A percentile compares a stretch with the other conserved stretches of the same genome.
Conservation (phyloP, 2,888 invertebrate species). For the Nomada fabriciana region DNA sequence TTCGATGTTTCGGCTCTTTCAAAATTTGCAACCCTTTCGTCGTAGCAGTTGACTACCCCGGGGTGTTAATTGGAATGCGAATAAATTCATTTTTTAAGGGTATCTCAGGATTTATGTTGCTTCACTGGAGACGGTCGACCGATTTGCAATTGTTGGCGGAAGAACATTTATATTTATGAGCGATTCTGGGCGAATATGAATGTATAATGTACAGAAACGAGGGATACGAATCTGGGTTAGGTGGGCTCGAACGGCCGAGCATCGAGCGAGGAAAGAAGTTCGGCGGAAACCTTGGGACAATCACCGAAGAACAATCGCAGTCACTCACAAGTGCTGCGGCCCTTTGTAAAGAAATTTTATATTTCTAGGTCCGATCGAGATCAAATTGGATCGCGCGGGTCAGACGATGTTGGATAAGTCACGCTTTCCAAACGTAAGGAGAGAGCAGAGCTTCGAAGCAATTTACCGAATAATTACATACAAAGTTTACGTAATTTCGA, state of each 20-base stretch:
- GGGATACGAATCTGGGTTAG: constrained; percentile 24
- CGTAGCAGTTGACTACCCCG: no score
- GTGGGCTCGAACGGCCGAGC: constrained; percentile 13
- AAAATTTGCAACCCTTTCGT: no score
- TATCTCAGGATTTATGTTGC: no score
- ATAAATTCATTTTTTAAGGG: no score
- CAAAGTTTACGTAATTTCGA: no score
- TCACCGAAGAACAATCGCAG: constrained; percentile 18
- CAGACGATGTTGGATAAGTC: constrained; percentile 17
- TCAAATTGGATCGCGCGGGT: constrained; percentile 11
- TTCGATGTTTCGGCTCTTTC: no score
- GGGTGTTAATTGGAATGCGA: no score
- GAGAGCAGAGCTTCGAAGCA: no score
- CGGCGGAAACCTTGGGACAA: constrained; percentile 16
- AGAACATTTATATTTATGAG: not conserved
- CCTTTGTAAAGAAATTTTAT: constrained; percentile 13
- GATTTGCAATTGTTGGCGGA: no score
- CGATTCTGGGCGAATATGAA: not conserved
- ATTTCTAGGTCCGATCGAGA: not conserved
- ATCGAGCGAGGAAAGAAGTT: constrained; percentile 2
- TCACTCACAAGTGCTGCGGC: not conserved
- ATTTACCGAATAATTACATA: no score
- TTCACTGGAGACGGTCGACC: no score
- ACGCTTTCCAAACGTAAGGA: not conserved
- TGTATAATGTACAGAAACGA: not conserved